Base-by-base conservation (phyloP, 2,113 vertebrate species). In the Rhinolophus sinicus region DNA sequence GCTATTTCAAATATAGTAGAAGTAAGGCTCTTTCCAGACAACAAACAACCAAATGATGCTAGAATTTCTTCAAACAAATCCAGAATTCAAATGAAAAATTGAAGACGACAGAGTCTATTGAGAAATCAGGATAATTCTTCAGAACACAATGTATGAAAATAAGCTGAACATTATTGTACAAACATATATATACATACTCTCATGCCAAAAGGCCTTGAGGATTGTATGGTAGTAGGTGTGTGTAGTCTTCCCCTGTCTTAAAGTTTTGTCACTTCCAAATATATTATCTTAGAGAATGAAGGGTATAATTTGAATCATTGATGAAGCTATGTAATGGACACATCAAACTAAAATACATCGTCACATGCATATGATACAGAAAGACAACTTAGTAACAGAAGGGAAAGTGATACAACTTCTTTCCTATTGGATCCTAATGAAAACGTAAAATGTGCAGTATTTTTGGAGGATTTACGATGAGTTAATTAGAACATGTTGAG, bases 391-490 rank as follows among this genome's bases (percentile, higher is more conserved):
- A 38, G 76, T 88, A 65, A 64, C 2, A 67, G 18, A 84, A 92
- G 9, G 7, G 3, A 82, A 93, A 95, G 30, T 56, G 40, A 6
- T 26, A 6, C 0, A 35, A 33, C 13, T 78, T 87, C 16, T 86
- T 94, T 56, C 18, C 69, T n/a, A n/a, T 6, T n/a, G 16, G 8
- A 81, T 82, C 8, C 40, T 88, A 65, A 84, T 52, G 28, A 58
- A 92, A 73, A 58, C 70, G 50, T 56, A 64, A 64, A 40, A 21
- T 52, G 9, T 35, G 1, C 5, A 28, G 14, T 44, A 92, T 19
- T 94, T 96, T 58, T 38, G 18, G 28, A 92, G 21, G 26, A 90
- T 73, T 94, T 90, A 92, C 91, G 88, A 78, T 82, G 44, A 85
- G 67, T 87, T 93, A 82, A 88, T 91, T 89, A 94, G 13, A 84